Evolutionary conservation across 2,797 vertebrate species (phyloP).

Genomic region (Pipistrellus pygmaeus): DNA sequence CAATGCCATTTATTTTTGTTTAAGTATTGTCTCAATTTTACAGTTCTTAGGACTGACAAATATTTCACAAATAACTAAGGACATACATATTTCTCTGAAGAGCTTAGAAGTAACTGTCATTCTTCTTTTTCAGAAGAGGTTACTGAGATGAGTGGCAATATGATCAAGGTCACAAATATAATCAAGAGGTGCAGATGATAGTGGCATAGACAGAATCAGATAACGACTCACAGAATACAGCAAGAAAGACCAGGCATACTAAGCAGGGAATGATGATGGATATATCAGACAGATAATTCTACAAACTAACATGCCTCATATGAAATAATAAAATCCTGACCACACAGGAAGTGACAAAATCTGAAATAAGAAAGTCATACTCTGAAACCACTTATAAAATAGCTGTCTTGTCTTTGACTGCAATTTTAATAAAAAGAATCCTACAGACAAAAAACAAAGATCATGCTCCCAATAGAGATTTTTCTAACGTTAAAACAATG

Average conservation of each 20-base stretch:
- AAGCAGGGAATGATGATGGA: conserved; percentile 28
- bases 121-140: conserved; percentile 51
- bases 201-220: conserved; percentile 58
- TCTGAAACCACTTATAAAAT: neutral
- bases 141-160: conserved; percentile 53
- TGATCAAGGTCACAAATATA: conserved; percentile 71
- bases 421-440: neutral
- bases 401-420: neutral
- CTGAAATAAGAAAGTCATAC: conserved; percentile 41
- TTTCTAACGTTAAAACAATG: neutral
- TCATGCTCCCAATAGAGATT: neutral
- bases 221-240: conserved; percentile 48
- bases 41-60: conserved; percentile 34
- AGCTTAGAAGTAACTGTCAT: conserved; percentile 60
- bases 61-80: conserved; percentile 63
- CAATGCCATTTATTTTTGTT: conserved; percentile 22
- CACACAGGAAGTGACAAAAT: neutral
- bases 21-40: neutral
- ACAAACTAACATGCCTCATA: conserved; percentile 8
- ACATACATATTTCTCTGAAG: conserved; percentile 33
- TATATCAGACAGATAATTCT: conserved; percentile 21
- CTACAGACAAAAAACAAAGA: conserved; percentile 15
- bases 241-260: conserved; percentile 17
- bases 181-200: conserved; percentile 47
- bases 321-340: conserved; percentile 28